Evolutionary conservation across 2,113 vertebrate genomes (phyloP).

Genomic region (Piaya cayana): DNA sequence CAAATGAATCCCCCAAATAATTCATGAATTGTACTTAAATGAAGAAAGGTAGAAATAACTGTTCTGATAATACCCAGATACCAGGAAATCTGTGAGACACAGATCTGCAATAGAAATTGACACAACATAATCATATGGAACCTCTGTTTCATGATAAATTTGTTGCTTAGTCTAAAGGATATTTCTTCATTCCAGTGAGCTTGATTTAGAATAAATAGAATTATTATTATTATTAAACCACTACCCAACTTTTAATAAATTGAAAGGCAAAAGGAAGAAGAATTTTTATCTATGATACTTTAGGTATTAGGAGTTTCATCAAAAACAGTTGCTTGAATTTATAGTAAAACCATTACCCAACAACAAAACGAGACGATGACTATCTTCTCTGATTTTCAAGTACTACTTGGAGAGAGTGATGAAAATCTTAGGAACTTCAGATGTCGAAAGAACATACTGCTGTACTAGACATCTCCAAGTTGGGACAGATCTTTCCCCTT

Average conservation of each 20-base stretch:
- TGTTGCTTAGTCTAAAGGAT: neutral
- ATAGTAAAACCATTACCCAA: too few species aligned
- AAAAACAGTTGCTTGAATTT: too few species aligned
- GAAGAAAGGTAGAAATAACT: neutral
- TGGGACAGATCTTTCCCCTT: neutral
- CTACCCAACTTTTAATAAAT: too few species aligned
- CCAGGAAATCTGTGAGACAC: neutral
- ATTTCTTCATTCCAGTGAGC: neutral
- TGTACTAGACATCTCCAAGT: neutral
- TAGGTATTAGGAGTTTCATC: too few species aligned
- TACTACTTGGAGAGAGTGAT: neutral
- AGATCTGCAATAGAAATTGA: neutral
- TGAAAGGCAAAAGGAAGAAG: too few species aligned
- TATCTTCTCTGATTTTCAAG: too few species aligned
- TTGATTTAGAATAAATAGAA: neutral
- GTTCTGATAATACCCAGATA: neutral
- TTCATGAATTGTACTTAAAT: rapidly evolving
- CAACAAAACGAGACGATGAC: too few species aligned
- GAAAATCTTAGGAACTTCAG: neutral
- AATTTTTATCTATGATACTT: too few species aligned
- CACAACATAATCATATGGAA: neutral
- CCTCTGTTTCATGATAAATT: neutral
- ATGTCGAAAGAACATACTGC: neutral
- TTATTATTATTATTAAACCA: neutral
- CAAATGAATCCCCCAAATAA: neutral